Base-by-base conservation (phyloP, 2,888 invertebrate species). In the Harpalus rubripes region DNA sequence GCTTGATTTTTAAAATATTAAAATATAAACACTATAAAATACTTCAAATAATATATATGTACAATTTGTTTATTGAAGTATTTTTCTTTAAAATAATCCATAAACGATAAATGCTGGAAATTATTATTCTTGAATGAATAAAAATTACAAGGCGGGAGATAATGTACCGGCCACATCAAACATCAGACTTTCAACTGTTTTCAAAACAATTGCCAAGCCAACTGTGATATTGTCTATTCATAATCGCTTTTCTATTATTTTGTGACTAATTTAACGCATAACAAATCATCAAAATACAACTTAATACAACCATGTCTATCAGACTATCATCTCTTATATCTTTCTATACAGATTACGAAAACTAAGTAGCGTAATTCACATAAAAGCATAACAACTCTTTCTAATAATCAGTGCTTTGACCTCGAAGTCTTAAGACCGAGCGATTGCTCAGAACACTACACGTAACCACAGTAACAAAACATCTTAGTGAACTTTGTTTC, bases 361-460 rank as follows among this genome's bases (percentile, higher is more conserved):
- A 52, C 59, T 7, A 26, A 83, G 52, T 83, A 83, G 41, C 83
- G 63, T 76, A 83, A 76, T 74, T 76, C 83, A 61, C 76, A 61
- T n/a, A 61, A 76, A 78, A 41, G 32, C 56, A 72, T 39, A 83
- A 76, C 65, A 84, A 52, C 39, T 52, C 78, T 61, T 39, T 10
- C 22, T 18, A n/a, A 84, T 52, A 63, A 78, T 61, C 78, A 78
- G 84, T 61, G 78, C 84, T 63, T 84, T 84, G 84, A 84, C 84
- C 84, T 78, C 84, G 84, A 52, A n/a, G n/a, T n/a, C 72, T 74
- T 41, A 84, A 81, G 63, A 81, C n/a, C 41, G 32, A 81, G 32
- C 72, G 15, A 63, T 39, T 52, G 74, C 41, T 74, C 58, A 78
- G 44, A 44, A 12, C 44, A 32, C 56, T 56, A 78, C 78, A 78